These are phyloP conservation scores for Tethya wilhelma DNA, from an alignment of 37 sponge, comb jelly and placozoan species.

Conservation along the genomic window DNA sequence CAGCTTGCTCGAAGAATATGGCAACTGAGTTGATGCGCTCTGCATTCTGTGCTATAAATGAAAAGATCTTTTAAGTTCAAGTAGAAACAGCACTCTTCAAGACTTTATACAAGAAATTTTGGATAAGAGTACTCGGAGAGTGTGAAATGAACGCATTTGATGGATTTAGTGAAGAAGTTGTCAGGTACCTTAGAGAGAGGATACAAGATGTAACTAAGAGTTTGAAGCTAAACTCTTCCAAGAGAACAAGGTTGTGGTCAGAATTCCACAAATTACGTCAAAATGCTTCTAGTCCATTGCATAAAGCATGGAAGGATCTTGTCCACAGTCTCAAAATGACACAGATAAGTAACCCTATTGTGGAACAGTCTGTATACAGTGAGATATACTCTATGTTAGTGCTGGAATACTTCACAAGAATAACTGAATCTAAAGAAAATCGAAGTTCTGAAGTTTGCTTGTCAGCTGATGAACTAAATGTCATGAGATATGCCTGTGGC, in stretches of 20 bases:
- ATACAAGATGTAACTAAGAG: too few species aligned
- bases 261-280: not conserved
- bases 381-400: not conserved
- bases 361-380: not conserved
- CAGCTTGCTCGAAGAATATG: too few species aligned
- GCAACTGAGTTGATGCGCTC: too few species aligned
- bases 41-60: too few species aligned
- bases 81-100: too few species aligned
- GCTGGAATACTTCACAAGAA: not conserved
- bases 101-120: too few species aligned
- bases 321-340: not conserved
- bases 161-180: too few species aligned
- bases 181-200: too few species aligned
- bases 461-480: slow-evolving; percentile 35
- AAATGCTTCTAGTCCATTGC: not conserved
- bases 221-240: too few species aligned
- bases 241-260: not conserved
- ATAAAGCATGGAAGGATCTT: not conserved
- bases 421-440: not conserved
- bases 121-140: too few species aligned
- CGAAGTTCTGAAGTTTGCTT: not conserved
- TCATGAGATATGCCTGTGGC: slow-evolving; percentile 38
- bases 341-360: not conserved
- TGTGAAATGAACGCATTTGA: too few species aligned
- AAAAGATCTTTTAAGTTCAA: too few species aligned